phyloP scores from a whole-genome alignment of 2,797 vertebrate genomes.

The Parambassis ranga region DNA sequence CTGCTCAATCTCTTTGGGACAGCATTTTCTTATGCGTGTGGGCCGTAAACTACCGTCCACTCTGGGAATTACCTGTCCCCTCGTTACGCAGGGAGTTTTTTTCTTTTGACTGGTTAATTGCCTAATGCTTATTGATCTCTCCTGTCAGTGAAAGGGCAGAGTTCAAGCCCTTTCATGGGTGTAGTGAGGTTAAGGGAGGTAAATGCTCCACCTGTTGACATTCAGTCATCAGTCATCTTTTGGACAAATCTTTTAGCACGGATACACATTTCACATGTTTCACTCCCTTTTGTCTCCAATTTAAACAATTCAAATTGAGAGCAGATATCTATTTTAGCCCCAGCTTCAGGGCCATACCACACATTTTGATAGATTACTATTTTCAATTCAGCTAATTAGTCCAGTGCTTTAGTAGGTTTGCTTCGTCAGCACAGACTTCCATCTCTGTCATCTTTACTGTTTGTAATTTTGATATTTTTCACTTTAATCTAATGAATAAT shows the following conservation, averaged over 20 bases:
- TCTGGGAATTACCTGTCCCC: conserved; percentile 4
- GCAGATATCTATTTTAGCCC: conserved; percentile 33
- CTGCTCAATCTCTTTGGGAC: conserved; percentile 22
- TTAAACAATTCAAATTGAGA: conserved; percentile 20
- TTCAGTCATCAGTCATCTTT: too few species aligned
- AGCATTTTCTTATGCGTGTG: conserved; percentile 3
- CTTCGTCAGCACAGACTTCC: conserved; percentile 7
- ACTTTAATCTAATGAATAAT: too few species aligned
- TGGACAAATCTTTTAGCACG: too few species aligned
- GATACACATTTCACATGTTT: too few species aligned
- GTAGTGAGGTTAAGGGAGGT: conserved; percentile 11
- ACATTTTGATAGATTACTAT: conserved; percentile 46
- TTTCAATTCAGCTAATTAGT: conserved; percentile 56
- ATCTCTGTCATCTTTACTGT: neutral
- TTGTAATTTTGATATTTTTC: neutral
- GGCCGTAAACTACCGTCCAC: conserved; percentile 14
- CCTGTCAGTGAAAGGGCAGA: conserved; percentile 23
- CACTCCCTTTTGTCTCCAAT: too few species aligned
- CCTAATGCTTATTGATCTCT: conserved; percentile 26
- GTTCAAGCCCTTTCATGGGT: conserved; percentile 13
- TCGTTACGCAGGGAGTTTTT: neutral
- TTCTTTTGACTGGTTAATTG: conserved; percentile 5
- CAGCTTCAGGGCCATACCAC: neutral
- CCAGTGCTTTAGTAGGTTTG: conserved; percentile 42
- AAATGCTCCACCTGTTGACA: neutral